Conservation (phyloP, 2,113 vertebrate genomes). For the Trogon melanurus region DNA sequence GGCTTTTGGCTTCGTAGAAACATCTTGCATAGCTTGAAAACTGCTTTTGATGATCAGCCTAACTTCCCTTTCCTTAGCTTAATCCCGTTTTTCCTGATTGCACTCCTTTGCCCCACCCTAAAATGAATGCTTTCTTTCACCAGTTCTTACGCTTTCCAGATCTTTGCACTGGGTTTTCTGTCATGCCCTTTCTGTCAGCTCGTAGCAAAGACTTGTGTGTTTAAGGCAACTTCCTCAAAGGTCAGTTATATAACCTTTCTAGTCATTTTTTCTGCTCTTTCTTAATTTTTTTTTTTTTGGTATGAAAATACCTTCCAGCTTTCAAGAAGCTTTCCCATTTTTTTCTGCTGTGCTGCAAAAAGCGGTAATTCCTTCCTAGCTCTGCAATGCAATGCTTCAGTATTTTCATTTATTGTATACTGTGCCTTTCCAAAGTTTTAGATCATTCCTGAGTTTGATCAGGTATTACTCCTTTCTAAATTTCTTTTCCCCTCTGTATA, state of each 20-base stretch:
- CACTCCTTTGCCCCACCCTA: not conserved
- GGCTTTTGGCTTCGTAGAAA: conserved; percentile 52
- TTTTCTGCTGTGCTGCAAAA: not conserved
- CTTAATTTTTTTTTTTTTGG: not conserved
- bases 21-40: conserved; percentile 33
- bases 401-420: not conserved
- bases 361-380: not conserved
- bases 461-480: not conserved
- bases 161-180: not conserved
- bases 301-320: not conserved
- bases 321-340: not conserved
- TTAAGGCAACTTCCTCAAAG: not conserved
- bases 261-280: not conserved
- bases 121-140: not conserved
- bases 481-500: not conserved
- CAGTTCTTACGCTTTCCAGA: not conserved
- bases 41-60: conserved; percentile 36
- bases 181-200: not conserved
- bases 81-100: conserved; percentile 45
- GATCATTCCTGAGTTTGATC: not conserved
- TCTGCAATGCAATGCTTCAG: not conserved
- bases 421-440: not conserved
- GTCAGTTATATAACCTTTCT: not conserved
- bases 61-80: conserved; percentile 28
- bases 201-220: not conserved